Percentiles rank a stretch among this genome's conserved stretches.
These are phyloP conservation scores for Allochrocebus solatus DNA, from an alignment of 2,797 vertebrate genomes.

Conservation along the genomic window DNA sequence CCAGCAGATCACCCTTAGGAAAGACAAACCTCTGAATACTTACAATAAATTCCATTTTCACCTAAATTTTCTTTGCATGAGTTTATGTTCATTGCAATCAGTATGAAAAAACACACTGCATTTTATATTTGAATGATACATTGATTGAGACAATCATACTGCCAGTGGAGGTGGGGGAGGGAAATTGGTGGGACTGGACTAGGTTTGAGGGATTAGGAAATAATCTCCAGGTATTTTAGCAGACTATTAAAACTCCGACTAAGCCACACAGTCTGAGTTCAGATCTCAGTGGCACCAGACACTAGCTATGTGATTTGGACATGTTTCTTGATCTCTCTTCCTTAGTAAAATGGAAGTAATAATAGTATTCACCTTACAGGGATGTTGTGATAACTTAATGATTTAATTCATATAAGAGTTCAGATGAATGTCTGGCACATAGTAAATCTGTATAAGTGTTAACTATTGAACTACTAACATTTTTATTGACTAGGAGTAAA, in stretches of 20 bases:
- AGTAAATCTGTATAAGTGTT: neutral
- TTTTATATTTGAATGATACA: neutral
- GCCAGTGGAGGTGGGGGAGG: neutral
- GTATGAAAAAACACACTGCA: neutral
- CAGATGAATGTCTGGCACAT: neutral
- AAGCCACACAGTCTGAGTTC: neutral
- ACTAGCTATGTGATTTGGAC: neutral
- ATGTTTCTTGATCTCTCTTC: neutral
- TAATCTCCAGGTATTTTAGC: neutral
- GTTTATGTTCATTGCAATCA: neutral
- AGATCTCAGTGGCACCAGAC: neutral
- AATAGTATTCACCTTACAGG: neutral
- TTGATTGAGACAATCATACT: neutral
- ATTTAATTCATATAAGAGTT: neutral
- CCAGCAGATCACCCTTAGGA: neutral
- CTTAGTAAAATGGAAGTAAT: neutral
- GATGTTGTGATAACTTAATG: neutral
- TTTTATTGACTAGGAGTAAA: neutral
- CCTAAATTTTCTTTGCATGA: neutral
- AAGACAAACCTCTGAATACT: neutral
- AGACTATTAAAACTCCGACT: neutral
- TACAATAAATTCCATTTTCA: neutral
- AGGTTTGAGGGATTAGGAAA: neutral
- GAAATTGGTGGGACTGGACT: neutral
- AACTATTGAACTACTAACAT: neutral